Conservation (phyloP, 2,888 invertebrate species). For the Parnassius mnemosyne region DNA sequence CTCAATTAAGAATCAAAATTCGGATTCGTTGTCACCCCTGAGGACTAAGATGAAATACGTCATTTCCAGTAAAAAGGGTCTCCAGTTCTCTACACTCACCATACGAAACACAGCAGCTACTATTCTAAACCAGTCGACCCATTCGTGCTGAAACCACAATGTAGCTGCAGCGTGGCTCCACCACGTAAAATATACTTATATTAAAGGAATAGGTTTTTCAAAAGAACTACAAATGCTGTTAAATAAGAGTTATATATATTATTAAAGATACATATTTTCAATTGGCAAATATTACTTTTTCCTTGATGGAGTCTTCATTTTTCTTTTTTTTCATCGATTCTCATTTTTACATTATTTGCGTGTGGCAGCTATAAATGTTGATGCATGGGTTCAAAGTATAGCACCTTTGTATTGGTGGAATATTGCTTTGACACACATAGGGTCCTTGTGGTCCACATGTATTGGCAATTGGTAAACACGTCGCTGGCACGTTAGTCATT, state of each 20-base stretch:
- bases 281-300: too few relatives aligned
- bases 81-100: too few relatives aligned
- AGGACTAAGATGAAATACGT: too few relatives aligned
- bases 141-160: too few relatives aligned
- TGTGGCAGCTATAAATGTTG: conserved; percentile 71
- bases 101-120: too few relatives aligned
- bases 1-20: too few relatives aligned
- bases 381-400: conserved; percentile 63
- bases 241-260: conserved; percentile 4
- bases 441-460: conserved; percentile 30
- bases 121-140: too few relatives aligned
- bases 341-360: conserved; percentile 61
- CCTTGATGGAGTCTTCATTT: conserved; percentile 8
- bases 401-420: conserved; percentile 44
- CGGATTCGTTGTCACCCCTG: too few relatives aligned
- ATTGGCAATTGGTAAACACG: conserved; percentile 21
- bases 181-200: too few relatives aligned
- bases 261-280: conserved; percentile 11
- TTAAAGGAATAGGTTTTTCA: too few relatives aligned
- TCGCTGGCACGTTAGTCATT: conserved; percentile 21
- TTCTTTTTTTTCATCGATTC: conserved; percentile 12
- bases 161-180: too few relatives aligned
- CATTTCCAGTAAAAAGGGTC: too few relatives aligned
- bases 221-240: neutral
- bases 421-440: conserved; percentile 41